Conservation (phyloP, 2,113 vertebrate species). For the Pterocles orientalis region DNA sequence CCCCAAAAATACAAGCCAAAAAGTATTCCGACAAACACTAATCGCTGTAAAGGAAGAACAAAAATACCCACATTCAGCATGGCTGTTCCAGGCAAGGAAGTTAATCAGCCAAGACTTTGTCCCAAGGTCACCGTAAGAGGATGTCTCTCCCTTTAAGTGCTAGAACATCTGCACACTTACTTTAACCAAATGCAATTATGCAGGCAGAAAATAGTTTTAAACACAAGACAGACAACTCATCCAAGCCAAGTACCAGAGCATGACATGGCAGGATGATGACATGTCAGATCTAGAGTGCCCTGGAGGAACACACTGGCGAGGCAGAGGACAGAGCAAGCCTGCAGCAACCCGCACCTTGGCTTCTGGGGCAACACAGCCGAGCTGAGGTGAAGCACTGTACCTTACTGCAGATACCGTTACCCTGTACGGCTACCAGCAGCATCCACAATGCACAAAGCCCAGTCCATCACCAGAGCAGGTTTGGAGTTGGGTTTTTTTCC, state of each 20-base stretch:
- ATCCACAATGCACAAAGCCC: not conserved
- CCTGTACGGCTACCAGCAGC: fast-evolving
- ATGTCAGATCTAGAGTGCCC: not conserved
- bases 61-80: not conserved
- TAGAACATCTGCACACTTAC: not conserved
- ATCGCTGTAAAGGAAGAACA: not conserved
- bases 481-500: fast-evolving
- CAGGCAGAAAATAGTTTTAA: not conserved
- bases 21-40: not conserved
- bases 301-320: fast-evolving
- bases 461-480: fast-evolving
- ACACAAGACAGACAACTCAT: not conserved
- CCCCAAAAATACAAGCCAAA: not conserved
- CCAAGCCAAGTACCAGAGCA: not conserved
- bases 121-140: slow-evolving; percentile 1
- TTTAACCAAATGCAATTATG: not conserved
- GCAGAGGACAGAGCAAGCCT: not conserved
- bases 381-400: fast-evolving
- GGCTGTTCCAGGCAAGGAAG: slow-evolving; percentile 25
- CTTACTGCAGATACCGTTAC: not conserved
- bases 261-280: not conserved
- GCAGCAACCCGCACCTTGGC: fast-evolving
- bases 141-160: not conserved
- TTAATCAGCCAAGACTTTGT: slow-evolving; percentile 21
- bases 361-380: not conserved